phyloP scores from a whole-genome alignment of 2,113 vertebrate species.

The Hoplias malabaricus region DNA sequence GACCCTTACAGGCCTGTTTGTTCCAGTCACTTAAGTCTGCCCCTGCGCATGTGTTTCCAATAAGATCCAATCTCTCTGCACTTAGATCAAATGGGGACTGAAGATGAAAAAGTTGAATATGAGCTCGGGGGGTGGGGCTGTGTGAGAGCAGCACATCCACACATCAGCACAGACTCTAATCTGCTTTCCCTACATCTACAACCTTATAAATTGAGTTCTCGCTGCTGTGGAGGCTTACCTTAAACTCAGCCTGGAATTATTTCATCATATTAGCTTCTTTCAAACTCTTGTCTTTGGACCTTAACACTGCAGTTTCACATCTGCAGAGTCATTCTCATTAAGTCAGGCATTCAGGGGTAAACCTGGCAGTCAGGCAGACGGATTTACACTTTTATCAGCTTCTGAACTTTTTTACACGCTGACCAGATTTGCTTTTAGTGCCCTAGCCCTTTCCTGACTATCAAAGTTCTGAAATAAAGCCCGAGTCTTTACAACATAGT shows the following conservation, averaged over 20 bases:
- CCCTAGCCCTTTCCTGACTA: too few species aligned
- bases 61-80: slow-evolving; percentile 38
- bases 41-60: slow-evolving; percentile 49
- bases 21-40: slow-evolving; percentile 29
- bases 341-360: too few species aligned
- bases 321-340: too few species aligned
- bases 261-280: not conserved
- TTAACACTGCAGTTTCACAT: too few species aligned
- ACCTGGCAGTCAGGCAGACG: too few species aligned
- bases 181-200: slow-evolving; percentile 36
- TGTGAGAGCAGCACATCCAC: not conserved
- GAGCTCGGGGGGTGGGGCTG: slow-evolving; percentile 13
- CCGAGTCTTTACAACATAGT: too few species aligned
- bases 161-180: slow-evolving; percentile 25
- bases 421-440: too few species aligned
- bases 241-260: not conserved
- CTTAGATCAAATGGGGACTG: slow-evolving; percentile 36
- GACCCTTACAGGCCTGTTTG: slow-evolving; percentile 34
- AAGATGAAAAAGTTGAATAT: slow-evolving; percentile 43
- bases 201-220: slow-evolving; percentile 25
- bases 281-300: not conserved
- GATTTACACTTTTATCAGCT: too few species aligned
- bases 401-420: too few species aligned
- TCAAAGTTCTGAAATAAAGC: too few species aligned
- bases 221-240: slow-evolving; percentile 17